These are phyloP conservation scores for Sebastes reedi DNA, from an alignment of 2,797 vertebrate species.

Conservation along the genomic window DNA sequence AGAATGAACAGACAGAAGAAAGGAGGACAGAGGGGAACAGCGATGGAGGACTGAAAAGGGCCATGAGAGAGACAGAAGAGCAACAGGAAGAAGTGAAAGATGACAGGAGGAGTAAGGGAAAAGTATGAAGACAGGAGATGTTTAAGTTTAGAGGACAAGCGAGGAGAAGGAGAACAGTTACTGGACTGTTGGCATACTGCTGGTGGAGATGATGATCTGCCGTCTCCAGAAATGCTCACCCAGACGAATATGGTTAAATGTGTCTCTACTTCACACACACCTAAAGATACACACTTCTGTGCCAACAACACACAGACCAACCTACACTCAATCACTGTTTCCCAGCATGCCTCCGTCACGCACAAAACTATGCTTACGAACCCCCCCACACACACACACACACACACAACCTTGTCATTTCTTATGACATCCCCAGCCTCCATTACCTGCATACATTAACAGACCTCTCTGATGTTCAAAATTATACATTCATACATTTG, in stretches of 20 bases:
- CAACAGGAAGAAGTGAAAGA: neutral
- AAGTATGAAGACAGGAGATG: neutral
- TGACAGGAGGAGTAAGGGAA: neutral
- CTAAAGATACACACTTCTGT: slow-evolving; percentile 2
- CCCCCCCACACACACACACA: slow-evolving; percentile 5
- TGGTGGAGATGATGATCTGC: slow-evolving; percentile 1
- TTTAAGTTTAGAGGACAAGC: neutral
- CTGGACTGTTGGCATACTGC: neutral
- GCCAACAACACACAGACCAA: slow-evolving; percentile 13
- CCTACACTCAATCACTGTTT: slow-evolving; percentile 26
- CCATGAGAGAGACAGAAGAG: neutral
- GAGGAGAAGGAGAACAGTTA: neutral
- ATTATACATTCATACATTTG: slow-evolving; percentile 78
- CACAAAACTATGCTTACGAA: slow-evolving; percentile 27
- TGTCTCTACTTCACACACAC: slow-evolving; percentile 12
- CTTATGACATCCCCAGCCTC: slow-evolving; percentile 64
- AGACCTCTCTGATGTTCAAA: slow-evolving; percentile 71
- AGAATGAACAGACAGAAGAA: neutral
- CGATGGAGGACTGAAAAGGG: neutral
- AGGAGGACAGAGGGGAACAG: no score
- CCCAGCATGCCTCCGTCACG: slow-evolving; percentile 20
- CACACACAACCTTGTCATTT: slow-evolving; percentile 59
- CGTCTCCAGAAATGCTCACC: neutral
- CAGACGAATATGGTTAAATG: slow-evolving; percentile 24
- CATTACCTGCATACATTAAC: slow-evolving; percentile 77